A percentile compares a stretch with the other conserved stretches of the same genome.
These are phyloP conservation scores for Papilio gigon DNA, from an alignment of 2,888 invertebrate species.

Conservation along the genomic window DNA sequence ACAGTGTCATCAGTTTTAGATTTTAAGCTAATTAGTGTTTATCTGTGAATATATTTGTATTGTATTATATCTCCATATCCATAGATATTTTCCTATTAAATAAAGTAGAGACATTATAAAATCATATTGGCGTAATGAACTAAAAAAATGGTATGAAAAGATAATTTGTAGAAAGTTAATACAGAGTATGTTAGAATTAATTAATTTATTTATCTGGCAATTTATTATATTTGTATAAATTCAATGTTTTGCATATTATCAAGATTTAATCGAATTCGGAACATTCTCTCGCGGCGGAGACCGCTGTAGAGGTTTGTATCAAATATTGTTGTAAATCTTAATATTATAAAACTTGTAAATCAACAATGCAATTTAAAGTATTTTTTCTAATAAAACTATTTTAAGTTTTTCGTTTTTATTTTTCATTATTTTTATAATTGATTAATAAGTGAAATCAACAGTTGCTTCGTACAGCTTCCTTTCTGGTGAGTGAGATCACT, in stretches of 20 bases:
- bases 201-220: no score
- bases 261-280: background rate
- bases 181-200: no score
- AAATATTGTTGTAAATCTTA: background rate
- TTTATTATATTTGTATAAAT: no score
- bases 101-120: no score
- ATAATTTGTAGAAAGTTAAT: no score
- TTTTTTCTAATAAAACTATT: slow-evolving; percentile 70
- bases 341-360: background rate
- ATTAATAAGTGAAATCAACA: background rate
- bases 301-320: background rate
- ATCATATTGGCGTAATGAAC: no score
- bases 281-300: background rate
- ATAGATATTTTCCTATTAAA: no score
- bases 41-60: background rate
- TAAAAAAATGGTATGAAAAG: no score
- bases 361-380: slow-evolving; percentile 49
- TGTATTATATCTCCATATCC: no score
- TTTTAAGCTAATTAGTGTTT: background rate
- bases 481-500: background rate
- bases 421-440: slow-evolving; percentile 44
- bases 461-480: background rate
- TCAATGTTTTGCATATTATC: no score
- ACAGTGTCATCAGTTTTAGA: background rate
- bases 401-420: slow-evolving; percentile 48